Percentiles rank a stretch among this genome's conserved stretches.
Conservation (phyloP, 1,140 invertebrate genomes). For the Listronotus oregonensis region DNA sequence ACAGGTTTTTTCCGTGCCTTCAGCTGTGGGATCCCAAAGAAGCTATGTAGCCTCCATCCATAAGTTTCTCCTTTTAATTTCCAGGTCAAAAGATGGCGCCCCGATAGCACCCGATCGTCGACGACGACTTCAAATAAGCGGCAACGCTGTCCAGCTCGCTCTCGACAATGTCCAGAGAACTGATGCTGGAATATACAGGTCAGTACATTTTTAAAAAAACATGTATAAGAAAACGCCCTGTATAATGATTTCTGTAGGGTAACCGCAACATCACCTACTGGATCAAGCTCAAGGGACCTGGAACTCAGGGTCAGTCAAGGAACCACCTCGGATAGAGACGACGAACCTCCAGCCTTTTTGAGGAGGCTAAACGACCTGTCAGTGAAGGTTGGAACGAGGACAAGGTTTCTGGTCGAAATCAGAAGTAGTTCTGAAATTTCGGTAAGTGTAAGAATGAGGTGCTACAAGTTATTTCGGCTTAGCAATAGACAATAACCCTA, state of each 20-base stretch:
- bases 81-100: conserved; percentile 54
- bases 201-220: too few species aligned
- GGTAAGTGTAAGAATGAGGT: conserved; percentile 60
- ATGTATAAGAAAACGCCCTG: too few species aligned
- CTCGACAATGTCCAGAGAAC: conserved; percentile 60
- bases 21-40: too few species aligned
- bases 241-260: conserved; percentile 43
- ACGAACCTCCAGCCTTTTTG: conserved; percentile 77
- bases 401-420: conserved; percentile 82
- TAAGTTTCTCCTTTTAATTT: conserved; percentile 4
- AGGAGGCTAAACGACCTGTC: conserved; percentile 77
- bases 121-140: conserved; percentile 44
- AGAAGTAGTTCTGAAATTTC: conserved; percentile 75
- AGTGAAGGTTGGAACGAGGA: conserved; percentile 84
- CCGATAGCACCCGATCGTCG: conserved; percentile 47
- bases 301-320: conserved; percentile 52
- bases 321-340: conserved; percentile 58
- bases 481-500: too few species aligned
- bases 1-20: too few species aligned
- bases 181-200: conserved; percentile 62
- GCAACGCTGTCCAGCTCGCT: conserved; percentile 60
- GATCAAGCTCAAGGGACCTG: conserved; percentile 52
- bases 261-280: conserved; percentile 61
- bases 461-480: too few species aligned
- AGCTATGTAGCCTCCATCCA: too few species aligned